A percentile compares a stretch with the other conserved stretches of the same genome.
Evolutionary conservation across 2,888 invertebrate species (phyloP).

Genomic region (Lochmaea capreae): DNA sequence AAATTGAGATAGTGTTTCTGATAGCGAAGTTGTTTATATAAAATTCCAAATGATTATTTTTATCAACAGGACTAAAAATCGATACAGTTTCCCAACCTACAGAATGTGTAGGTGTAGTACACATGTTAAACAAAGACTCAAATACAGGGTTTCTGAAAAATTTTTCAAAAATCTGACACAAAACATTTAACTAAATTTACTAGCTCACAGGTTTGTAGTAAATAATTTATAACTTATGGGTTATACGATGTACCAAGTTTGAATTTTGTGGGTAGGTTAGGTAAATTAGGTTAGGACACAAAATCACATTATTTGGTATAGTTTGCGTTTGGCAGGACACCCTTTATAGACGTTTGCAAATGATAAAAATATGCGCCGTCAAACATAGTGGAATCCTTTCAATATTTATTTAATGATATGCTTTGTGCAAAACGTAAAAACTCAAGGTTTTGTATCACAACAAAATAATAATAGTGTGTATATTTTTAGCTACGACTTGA

Average conservation of each 20-base stretch:
- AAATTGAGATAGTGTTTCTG: background rate
- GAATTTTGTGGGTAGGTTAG: too few species aligned
- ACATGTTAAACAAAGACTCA: too few species aligned
- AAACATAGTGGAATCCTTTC: background rate
- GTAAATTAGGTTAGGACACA: too few species aligned
- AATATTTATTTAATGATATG: background rate
- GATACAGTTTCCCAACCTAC: too few species aligned
- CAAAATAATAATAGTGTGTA: background rate
- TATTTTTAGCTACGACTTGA: background rate
- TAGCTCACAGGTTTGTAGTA: too few species aligned
- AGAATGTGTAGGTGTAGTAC: too few species aligned
- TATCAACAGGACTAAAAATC: background rate
- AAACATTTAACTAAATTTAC: too few species aligned
- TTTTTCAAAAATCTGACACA: too few species aligned
- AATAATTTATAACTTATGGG: too few species aligned
- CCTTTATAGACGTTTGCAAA: background rate
- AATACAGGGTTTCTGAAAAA: too few species aligned
- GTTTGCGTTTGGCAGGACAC: background rate
- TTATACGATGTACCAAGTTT: too few species aligned
- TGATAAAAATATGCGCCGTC: background rate
- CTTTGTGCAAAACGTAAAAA: background rate
- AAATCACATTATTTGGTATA: too few species aligned
- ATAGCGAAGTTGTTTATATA: background rate
- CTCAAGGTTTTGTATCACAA: slow-evolving; percentile 1
- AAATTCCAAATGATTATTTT: background rate